phyloP scores from a whole-genome alignment of 2,113 vertebrate genomes.

The Paraplagusia blochii region DNA sequence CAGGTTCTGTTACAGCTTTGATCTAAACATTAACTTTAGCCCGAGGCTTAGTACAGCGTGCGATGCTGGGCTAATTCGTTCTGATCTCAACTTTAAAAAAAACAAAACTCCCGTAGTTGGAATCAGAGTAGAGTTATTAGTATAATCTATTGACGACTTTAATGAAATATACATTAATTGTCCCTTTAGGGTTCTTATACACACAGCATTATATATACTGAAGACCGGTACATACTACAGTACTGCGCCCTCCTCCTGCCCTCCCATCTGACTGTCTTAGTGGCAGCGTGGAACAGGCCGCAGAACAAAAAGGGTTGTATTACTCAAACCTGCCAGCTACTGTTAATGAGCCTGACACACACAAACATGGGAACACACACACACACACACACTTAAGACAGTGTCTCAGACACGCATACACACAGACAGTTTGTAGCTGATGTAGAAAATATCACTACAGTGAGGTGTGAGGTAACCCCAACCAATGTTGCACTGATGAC shows the following conservation, averaged over 20 bases:
- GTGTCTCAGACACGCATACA: not conserved
- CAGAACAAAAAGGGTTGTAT: conserved; percentile 47
- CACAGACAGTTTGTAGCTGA: conserved; percentile 14
- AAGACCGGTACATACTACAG: too few relatives aligned
- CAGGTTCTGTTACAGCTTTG: too few relatives aligned
- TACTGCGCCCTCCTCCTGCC: conserved; percentile 9
- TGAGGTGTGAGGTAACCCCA: not conserved
- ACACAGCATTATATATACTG: too few relatives aligned
- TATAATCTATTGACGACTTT: too few relatives aligned
- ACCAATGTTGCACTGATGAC: conserved; percentile 17
- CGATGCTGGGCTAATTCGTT: too few relatives aligned
- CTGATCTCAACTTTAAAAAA: too few relatives aligned
- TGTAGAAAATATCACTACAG: conserved; percentile 23
- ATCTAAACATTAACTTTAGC: too few relatives aligned
- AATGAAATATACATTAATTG: too few relatives aligned
- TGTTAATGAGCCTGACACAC: conserved; percentile 46
- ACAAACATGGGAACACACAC: conserved; percentile 19
- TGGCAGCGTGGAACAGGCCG: conserved; percentile 38
- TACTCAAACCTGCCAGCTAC: conserved; percentile 45
- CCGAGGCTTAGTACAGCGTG: too few relatives aligned
- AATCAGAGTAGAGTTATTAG: too few relatives aligned
- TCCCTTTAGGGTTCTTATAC: too few relatives aligned
- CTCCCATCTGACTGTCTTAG: conserved; percentile 27
- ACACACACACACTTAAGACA: conserved; percentile 5
- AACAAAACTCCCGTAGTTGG: too few relatives aligned